Evolutionary conservation across 2,113 vertebrate species (phyloP).

Genomic region (Heptranchias perlo): DNA sequence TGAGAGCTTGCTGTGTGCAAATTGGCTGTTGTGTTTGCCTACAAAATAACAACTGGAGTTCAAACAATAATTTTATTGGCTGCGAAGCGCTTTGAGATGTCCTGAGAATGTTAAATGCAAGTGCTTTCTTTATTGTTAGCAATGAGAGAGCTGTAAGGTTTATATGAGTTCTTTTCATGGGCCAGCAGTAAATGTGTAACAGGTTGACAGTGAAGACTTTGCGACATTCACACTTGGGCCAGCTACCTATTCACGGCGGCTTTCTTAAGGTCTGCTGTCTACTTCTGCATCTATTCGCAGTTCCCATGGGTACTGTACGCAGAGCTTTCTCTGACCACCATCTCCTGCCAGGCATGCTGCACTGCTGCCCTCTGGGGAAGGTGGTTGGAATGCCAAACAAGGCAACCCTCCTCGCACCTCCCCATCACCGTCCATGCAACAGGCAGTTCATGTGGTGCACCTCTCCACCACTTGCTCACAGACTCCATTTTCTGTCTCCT

Average conservation of each 20-base stretch:
- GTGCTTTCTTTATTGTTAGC: not conserved
- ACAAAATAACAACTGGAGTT: not conserved
- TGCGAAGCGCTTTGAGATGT: not conserved
- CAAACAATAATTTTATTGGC: not conserved
- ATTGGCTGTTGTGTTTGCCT: not conserved
- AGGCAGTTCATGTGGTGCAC: not conserved
- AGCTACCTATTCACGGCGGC: not conserved
- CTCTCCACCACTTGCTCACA: too few species aligned
- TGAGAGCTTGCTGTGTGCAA: not conserved
- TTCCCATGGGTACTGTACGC: not conserved
- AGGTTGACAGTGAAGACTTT: not conserved
- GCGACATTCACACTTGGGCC: not conserved
- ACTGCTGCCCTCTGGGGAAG: not conserved
- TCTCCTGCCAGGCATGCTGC: too few species aligned
- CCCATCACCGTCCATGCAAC: not conserved
- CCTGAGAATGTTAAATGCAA: not conserved
- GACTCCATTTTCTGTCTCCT: not conserved
- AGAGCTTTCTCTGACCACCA: not conserved
- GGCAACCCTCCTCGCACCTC: not conserved
- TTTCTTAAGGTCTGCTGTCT: not conserved
- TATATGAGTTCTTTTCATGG: not conserved
- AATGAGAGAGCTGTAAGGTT: too few species aligned
- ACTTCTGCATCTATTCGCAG: not conserved
- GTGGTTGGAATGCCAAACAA: not conserved
- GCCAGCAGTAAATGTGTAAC: not conserved